Evolutionary conservation across 2,797 vertebrate species (phyloP).

Genomic region (Chloroceryle amazona): DNA sequence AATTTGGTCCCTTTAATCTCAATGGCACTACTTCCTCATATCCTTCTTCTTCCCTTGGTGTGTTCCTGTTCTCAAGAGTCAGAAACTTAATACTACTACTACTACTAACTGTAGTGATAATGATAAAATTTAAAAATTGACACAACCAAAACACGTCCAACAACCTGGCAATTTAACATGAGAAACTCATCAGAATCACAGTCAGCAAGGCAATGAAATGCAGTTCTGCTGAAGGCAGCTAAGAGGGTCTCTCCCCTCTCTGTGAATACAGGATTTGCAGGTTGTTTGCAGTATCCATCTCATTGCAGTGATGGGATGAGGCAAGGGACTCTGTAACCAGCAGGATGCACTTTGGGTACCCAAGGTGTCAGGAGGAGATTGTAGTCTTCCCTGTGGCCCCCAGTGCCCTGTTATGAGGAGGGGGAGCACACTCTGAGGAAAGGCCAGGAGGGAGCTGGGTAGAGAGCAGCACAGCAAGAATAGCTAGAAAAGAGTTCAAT

Average conservation of each 20-base stretch:
- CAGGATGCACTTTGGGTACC: too few relatives aligned
- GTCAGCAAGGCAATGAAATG: neutral
- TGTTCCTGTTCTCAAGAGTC: neutral
- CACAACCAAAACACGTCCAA: neutral
- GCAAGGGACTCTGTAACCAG: neutral
- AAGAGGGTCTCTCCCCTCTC: neutral
- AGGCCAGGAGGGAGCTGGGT: neutral
- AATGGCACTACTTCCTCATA: slow-evolving; percentile 54
- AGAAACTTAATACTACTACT: slow-evolving; percentile 6
- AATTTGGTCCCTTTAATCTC: slow-evolving; percentile 82
- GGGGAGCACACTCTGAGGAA: neutral
- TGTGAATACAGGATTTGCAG: neutral
- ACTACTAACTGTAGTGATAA: neutral
- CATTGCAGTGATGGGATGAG: neutral
- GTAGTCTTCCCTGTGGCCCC: neutral
- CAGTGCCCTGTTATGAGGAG: rapidly evolving
- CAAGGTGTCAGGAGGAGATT: neutral
- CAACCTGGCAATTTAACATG: neutral
- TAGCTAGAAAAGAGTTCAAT: neutral
- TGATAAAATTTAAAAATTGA: neutral
- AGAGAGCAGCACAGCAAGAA: neutral
- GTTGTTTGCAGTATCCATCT: neutral
- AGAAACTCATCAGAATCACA: neutral
- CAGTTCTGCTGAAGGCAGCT: neutral
- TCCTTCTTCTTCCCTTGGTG: slow-evolving; percentile 60